Percentiles rank a stretch among this genome's conserved stretches.
Evolutionary conservation across 2,797 vertebrate species (phyloP).

Genomic region (Pagetopsis macropterus): DNA sequence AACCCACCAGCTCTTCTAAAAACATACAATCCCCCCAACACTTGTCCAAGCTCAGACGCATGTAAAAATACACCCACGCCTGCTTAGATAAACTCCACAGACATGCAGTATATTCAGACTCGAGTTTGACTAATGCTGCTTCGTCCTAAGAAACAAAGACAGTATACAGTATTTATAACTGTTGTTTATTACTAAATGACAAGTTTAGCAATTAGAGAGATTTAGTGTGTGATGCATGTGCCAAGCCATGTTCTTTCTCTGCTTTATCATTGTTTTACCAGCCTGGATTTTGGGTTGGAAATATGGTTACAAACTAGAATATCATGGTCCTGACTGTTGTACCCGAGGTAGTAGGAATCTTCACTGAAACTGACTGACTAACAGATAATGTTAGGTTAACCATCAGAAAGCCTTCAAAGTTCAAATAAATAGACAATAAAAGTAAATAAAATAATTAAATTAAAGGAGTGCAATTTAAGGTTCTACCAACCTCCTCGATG

Average conservation of each 20-base stretch:
- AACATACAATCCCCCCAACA: conserved; percentile 76
- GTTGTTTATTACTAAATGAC: conserved; percentile 43
- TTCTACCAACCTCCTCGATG: too few species aligned
- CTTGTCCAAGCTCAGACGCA: conserved; percentile 50
- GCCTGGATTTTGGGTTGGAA: not conserved
- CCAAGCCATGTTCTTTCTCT: not conserved
- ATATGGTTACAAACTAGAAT: not conserved
- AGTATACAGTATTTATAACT: conserved; percentile 25
- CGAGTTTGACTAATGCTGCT: conserved; percentile 59
- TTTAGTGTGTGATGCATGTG: not conserved
- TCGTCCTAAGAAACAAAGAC: conserved; percentile 44
- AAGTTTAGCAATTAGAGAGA: conserved; percentile 26
- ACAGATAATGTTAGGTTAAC: too few species aligned
- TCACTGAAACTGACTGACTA: not conserved
- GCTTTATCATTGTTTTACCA: not conserved
- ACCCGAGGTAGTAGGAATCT: not conserved
- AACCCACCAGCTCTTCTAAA: conserved; percentile 76
- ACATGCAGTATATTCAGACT: conserved; percentile 45
- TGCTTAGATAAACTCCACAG: conserved; percentile 65
- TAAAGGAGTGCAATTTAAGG: too few species aligned
- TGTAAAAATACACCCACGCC: conserved; percentile 55
- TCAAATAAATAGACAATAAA: too few species aligned
- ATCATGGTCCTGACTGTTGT: too few species aligned
- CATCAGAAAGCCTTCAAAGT: too few species aligned
- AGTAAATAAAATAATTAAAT: too few species aligned